Conservation (phyloP, 53 echinoderm and acorn worm species). For the Apostichopus leukothele region DNA sequence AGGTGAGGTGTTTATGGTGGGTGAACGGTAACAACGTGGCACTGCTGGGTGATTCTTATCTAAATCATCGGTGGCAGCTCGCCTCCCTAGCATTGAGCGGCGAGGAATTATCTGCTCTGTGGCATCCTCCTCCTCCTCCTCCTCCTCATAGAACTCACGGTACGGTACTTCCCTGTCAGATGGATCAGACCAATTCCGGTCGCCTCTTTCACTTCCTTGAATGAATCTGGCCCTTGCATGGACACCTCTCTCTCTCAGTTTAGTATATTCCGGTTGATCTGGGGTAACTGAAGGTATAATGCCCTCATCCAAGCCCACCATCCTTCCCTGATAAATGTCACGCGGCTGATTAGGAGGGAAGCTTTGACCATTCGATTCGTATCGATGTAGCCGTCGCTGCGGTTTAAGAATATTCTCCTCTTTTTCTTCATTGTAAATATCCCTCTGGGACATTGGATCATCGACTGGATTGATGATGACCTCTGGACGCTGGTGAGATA, state of each 20-base stretch:
- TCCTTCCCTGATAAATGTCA: too few species aligned
- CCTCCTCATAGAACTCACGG: background rate
- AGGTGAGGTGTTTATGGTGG: background rate
- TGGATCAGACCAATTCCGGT: background rate
- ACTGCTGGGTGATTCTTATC: background rate
- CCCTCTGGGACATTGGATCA: too few species aligned
- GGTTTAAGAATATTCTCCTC: too few species aligned
- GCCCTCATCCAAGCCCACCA: too few species aligned
- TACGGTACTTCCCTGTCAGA: background rate
- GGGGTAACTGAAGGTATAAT: too few species aligned
- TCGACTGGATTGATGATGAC: too few species aligned
- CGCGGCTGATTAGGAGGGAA: too few species aligned
- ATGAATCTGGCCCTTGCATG: background rate
- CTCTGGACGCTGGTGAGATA: too few species aligned
- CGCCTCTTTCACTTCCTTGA: background rate
- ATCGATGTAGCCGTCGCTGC: too few species aligned
- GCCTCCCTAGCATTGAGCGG: background rate
- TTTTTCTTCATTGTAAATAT: too few species aligned
- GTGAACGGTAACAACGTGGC: background rate
- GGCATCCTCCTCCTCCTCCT: background rate
- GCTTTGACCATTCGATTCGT: too few species aligned
- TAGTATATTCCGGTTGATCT: background rate
- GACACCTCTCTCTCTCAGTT: background rate
- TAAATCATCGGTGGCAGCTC: background rate
- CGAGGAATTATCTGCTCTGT: background rate